Evolutionary conservation across 2,888 invertebrate species (phyloP), one percentile per base, ranked within the genome.

Genomic region (Mystacides longicornis): DNA sequence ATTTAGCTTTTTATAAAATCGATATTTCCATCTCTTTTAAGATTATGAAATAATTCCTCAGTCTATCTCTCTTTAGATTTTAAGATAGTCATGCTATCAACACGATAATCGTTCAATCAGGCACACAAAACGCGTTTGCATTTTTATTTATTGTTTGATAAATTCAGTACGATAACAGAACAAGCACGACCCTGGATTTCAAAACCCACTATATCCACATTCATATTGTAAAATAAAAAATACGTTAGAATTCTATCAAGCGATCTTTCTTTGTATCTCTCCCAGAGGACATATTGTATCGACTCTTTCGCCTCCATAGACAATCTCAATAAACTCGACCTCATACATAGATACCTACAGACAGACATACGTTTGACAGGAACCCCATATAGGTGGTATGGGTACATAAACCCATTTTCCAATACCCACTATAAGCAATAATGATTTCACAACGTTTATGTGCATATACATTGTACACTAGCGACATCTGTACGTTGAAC

Each of bases 171-270:
- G n/a, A n/a, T n/a, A n/a, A n/a, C n/a, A n/a, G n/a, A n/a, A 11
- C 27, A 7, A 27, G 27, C 27, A 11, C 5, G 5, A 27, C 27
- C 7, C 11, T 27, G 7, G 11, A 27, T 27, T 27, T 27, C 5
- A 27, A 27, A 27, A 14, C 37, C 48, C 22, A 23, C 23, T 23
- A 23, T n/a, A 18, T 14, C 23, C 48, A 48, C 52, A 49, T 54
- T 42, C 27, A 54, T 55, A 56, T 49, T 49, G 51, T 54, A 21
- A 51, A 49, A 56, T n/a, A 59, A 59, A 37, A 59, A 56, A 59
- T 54, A 37, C 56, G 37, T 54, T 54, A 46, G 56, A 54, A 56
- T 59, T 59, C 59, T 59, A 59, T 59, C 59, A 59, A 52, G 54
- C 54, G 49, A 51, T 56, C 46, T 59, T 54, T 51, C 49, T 16